Conservation (phyloP, 2,113 vertebrate genomes). For the Delphinus delphis region DNA sequence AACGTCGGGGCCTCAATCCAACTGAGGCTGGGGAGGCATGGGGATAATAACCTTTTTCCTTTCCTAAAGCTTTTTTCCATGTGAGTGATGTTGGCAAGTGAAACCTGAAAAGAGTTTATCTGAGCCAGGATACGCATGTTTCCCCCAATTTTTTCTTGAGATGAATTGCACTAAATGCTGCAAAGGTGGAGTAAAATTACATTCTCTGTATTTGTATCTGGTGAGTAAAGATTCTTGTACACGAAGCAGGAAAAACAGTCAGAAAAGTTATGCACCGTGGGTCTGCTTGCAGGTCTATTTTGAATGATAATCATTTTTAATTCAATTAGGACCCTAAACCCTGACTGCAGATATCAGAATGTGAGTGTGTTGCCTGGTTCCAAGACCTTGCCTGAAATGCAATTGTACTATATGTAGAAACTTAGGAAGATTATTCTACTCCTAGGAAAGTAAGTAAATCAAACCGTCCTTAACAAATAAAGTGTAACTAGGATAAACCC, state of each 20-base stretch:
- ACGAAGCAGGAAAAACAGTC: not conserved
- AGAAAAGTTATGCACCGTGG: not conserved
- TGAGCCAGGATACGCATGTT: not conserved
- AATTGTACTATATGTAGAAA: not conserved
- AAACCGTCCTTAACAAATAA: not conserved
- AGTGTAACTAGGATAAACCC: not conserved
- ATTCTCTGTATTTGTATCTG: not conserved
- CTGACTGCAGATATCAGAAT: not conserved
- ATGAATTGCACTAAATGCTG: not conserved
- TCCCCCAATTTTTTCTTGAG: not conserved
- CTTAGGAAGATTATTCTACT: not conserved
- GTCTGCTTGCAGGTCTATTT: not conserved
- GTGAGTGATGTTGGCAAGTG: not conserved
- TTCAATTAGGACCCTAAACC: not conserved
- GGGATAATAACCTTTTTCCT: not conserved
- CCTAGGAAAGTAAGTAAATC: not conserved
- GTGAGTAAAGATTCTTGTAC: not conserved
- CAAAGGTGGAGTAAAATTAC: not conserved
- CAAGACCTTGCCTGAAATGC: constrained; percentile 4
- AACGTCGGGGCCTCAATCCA: not conserved
- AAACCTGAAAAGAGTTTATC: not conserved
- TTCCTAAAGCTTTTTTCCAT: not conserved
- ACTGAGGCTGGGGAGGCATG: not conserved
- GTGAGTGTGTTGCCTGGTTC: not conserved
- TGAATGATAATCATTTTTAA: not conserved